Conservation (phyloP, 2,888 invertebrate species). For the Calameuta idolon region DNA sequence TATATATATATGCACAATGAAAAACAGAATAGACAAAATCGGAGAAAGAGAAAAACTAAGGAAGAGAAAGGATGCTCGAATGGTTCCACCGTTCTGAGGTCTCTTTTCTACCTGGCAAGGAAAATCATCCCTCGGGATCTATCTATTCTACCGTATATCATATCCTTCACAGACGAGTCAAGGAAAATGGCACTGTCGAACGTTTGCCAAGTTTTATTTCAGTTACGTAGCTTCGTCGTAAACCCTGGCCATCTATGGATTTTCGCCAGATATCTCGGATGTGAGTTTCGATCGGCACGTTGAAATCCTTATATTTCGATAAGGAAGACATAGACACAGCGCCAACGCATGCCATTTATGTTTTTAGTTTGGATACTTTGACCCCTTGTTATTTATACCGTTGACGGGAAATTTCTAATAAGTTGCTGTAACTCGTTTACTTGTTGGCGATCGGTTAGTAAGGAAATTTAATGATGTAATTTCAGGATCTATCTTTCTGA, state of each 20-base stretch:
- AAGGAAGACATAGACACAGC: neutral
- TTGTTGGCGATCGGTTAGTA: neutral
- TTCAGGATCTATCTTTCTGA: neutral
- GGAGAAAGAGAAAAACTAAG: neutral
- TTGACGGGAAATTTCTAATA: neutral
- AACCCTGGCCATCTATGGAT: neutral
- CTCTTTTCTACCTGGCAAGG: constrained; percentile 11
- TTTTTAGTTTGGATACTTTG: neutral
- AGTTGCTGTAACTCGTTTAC: neutral
- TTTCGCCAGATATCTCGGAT: neutral
- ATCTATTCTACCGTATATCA: neutral
- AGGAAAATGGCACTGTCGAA: neutral
- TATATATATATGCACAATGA: neutral
- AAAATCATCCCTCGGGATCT: neutral
- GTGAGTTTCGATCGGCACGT: neutral
- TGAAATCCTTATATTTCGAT: neutral
- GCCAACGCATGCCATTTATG: neutral
- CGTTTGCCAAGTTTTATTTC: neutral
- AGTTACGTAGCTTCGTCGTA: neutral
- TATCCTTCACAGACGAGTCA: neutral
- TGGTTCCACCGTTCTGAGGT: neutral
- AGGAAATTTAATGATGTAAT: neutral
- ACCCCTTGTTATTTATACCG: neutral
- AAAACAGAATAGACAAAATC: neutral
- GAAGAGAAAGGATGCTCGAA: neutral